Evolutionary conservation across 2,797 vertebrate genomes (phyloP), one percentile per base, ranked within the genome.

Genomic region (Rachycentron canadum): DNA sequence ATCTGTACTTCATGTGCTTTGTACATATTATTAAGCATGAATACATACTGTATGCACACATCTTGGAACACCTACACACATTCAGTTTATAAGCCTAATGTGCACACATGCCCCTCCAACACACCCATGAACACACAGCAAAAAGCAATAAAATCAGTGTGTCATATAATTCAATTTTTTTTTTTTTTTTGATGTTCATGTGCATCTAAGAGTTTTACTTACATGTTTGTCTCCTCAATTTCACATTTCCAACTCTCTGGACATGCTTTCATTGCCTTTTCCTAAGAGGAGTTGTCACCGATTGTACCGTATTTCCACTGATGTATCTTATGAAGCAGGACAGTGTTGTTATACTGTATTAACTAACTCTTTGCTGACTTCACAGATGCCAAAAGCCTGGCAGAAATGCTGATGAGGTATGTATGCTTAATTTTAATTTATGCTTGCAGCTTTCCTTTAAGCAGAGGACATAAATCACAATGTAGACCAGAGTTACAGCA

Each of bases 351-450:
- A 79, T 78, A 65, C 32, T 32, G 73, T 83, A 73, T 86, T 93
- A 84, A 90, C 84, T 23, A 43, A 47, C 79, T 83, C 68, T 89
- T 77, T 96, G 88, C 94, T 94, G 95, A 92, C 94, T 90, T 94
- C 87, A 87, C 95, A 99, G 98, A 99, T 97, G 98, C 98, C 74
- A 99, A 99, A 92, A 99, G 98, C 92, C 95, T 99, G 88, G 98
- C 98, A 28, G 98, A 99, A 95, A 99, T 99, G 98, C 96, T 99
- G 78, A 99, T 99, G 97, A 99, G 98, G 98, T 99, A 96, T 94
- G 96, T 93, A 61, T 55, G 60, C 75, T 78, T 84, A 86, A 89
- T 89, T 84, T 87, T 78, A 82, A 93, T 92, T 88, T 83, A 89
- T 84, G 53, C 79, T 63, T 7, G n/a, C 81, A 69, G 73, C 63